phyloP scores from a whole-genome alignment of 1,140 invertebrate genomes.

The Drosophila ironensis region DNA sequence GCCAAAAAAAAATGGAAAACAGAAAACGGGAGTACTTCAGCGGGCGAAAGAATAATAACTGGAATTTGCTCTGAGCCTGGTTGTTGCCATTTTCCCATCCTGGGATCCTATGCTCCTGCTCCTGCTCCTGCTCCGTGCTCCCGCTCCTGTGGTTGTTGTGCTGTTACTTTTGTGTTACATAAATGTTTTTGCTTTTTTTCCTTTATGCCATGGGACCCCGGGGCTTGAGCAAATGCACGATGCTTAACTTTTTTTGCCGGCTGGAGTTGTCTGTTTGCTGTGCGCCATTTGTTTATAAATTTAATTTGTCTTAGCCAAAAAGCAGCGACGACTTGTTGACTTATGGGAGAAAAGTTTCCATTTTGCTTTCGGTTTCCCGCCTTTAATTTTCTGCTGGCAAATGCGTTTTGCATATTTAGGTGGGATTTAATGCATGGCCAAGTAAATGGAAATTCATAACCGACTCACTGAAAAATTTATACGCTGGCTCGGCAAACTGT shows the following conservation, averaged over 20 bases:
- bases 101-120: no score
- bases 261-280: constrained; percentile 46
- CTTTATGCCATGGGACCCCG: constrained; percentile 6
- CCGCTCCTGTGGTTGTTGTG: constrained; percentile 29
- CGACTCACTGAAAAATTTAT: constrained; percentile 20
- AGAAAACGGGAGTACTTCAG: constrained; percentile 9
- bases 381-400: constrained; percentile 31
- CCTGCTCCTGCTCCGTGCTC: no score
- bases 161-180: not conserved
- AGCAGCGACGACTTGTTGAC: constrained; percentile 45
- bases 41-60: constrained; percentile 24
- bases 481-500: constrained; percentile 4
- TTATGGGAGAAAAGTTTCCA: constrained; percentile 25
- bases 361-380: constrained; percentile 21
- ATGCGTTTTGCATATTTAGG: constrained; percentile 61
- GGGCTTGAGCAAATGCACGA: constrained; percentile 44
- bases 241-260: constrained; percentile 48
- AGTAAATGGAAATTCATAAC: constrained; percentile 35
- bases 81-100: constrained; percentile 21
- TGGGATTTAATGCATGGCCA: constrained; percentile 31
- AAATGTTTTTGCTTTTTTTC: not conserved
- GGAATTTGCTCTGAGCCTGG: constrained; percentile 22
- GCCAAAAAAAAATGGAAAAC: not conserved
- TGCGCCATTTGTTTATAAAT: constrained; percentile 78
- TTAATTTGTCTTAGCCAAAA: constrained; percentile 69